Base-by-base conservation (phyloP, 1,140 invertebrate species). In the Himalopsyche phryganea region DNA sequence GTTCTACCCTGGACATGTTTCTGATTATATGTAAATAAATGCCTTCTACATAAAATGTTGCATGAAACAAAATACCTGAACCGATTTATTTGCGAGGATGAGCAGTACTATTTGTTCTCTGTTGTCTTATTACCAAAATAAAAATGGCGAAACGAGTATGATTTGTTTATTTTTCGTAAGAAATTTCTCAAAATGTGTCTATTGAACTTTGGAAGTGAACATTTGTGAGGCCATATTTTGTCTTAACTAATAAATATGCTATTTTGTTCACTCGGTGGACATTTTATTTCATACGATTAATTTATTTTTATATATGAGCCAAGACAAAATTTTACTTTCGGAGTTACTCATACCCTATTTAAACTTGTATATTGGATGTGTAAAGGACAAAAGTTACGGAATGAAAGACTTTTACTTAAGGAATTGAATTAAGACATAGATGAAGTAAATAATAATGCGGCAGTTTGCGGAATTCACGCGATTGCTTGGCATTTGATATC, bases 161-260 rank as follows among this genome's bases (percentile, higher is more conserved):
- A 47, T 40, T 54, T 54, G 52, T 54, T 54, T 54, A 20, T 59
- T 63, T 62, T 55, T 63, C 38, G 36, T 48, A 42, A 50, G 40
- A 33, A 50, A 63, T 19, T 46, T 51, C 49, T 41, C 42, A 9
- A 55, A 48, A 45, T 42, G 61, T 63, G 61, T 63, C 23, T 59
- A 36, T 50, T 9, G 44, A 54, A 51, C 61, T 56, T 59, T 59
- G 61, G 52, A 63, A 53, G 52, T 52, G 58, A 50, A 63, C 50
- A 59, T 63, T 56, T 58, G 45, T 35, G 35, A n/a, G 28, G 15
- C 46, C 46, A 23, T n/a, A 45, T 20, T 6, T 6, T 45, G 6
- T 11, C 5, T 19, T 11, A 20, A 10, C 6, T 42, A 7, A 7
- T n/a, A 7, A 11, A 13, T 40, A 5, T 17, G 38, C 6, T 6